phyloP scores from a whole-genome alignment of 2,888 invertebrate species.

The Rambutsinella grinnellia region DNA sequence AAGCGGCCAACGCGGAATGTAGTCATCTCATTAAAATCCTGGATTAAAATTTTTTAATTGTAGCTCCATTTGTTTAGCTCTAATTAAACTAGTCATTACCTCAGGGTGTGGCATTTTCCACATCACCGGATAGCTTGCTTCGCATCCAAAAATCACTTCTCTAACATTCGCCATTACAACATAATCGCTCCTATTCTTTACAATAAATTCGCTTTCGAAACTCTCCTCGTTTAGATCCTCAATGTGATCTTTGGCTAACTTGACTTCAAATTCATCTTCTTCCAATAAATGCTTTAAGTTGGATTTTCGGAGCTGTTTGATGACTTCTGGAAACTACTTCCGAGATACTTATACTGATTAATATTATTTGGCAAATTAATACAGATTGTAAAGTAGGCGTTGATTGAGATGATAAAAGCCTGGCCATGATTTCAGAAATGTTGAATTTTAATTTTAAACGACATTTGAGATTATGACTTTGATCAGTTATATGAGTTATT shows the following conservation, averaged over 20 bases:
- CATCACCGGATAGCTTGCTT: neutral
- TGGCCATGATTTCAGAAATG: no score
- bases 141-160: neutral
- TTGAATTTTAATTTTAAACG: no score
- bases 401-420: no score
- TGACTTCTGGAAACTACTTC: neutral
- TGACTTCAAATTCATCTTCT: neutral
- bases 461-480: no score
- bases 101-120: neutral
- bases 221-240: neutral
- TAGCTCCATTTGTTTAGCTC: no score
- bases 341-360: neutral
- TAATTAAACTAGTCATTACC: no score
- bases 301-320: neutral
- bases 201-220: neutral
- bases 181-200: neutral
- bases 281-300: neutral
- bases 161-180: neutral
- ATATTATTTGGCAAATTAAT: no score
- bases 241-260: neutral
- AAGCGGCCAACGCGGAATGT: no score
- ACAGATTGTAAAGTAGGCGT: no score
- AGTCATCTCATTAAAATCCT: no score
- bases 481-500: no score
- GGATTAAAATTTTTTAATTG: no score